Evolutionary conservation across 2,888 invertebrate genomes (phyloP), one percentile per base, ranked within the genome.

Genomic region (Drosophila atripex): DNA sequence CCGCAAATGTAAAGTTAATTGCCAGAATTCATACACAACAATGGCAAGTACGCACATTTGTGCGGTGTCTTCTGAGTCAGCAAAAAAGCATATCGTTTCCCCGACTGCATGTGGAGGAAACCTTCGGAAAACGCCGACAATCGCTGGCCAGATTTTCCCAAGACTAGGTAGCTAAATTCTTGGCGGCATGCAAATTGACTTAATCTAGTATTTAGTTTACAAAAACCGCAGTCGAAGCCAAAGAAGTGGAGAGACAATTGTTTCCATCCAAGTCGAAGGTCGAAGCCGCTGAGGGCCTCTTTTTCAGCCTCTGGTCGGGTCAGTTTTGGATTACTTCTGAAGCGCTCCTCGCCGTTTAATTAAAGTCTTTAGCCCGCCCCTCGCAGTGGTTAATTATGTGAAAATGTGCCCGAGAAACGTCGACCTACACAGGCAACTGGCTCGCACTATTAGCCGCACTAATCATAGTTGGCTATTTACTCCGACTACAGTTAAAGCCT

Each of bases 61-160:
- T 38, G 71, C 45, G 64, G 51, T 39, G 58, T 21, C 47, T 39
- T 51, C 55, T 59, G 64, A 45, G 55, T 56, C 43, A 39, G 47
- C 45, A 41, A 64, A 76, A 64, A 66, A 39, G 47, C 43, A 39
- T n/a, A 35, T n/a, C n/a, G 35, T 35, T 35, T 35, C 35, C 30
- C 16, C 8, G 49, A 16, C 59, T 69, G 49, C 76, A 76, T 73
- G 71, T 74, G 71, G 69, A 79, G n/a, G n/a, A 83, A 84, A 88
- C 84, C 84, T 84, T 84, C 84, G 88, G 84, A 84, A 88, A 84
- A 88, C 65, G 80, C 86, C 88, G 84, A 84, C 88, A 88, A 82
- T 82, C 74, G 75, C 43, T 59, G 35, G 73, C 43, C 46, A n/a
- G 51, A 72, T 87, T 87, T 84, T 84, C 84, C 83, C 88, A 84